These are phyloP conservation scores for Phenganax subtilis DNA, from an alignment of 92 coral and sea anemone species.

Conservation along the genomic window DNA sequence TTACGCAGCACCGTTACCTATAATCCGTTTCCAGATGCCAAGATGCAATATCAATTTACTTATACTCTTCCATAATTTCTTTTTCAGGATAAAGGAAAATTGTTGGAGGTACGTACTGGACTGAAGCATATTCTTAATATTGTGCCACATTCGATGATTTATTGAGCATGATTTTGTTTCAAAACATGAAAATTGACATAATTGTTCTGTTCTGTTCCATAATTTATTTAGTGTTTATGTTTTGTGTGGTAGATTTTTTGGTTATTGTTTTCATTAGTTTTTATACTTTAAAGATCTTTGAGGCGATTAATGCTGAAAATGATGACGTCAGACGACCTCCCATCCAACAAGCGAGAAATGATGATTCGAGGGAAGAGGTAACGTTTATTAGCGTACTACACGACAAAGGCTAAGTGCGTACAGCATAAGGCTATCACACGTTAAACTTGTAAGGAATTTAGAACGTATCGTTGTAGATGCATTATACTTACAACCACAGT, in stretches of 20 bases:
- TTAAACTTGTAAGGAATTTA: no score
- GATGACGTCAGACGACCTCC: conserved; percentile 72
- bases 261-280: neutral
- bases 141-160: neutral
- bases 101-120: conserved; percentile 12
- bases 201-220: no score
- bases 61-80: neutral
- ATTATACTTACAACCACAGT: no score
- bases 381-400: neutral
- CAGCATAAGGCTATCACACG: no score
- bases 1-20: neutral
- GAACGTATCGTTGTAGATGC: no score
- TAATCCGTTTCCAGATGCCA: neutral
- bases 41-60: neutral
- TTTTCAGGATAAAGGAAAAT: conserved; percentile 37
- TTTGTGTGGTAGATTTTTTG: no score
- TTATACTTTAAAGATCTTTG: conserved; percentile 55
- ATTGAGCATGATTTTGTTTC: neutral
- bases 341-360: conserved; percentile 1
- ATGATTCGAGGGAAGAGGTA: conserved; percentile 19
- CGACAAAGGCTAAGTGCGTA: no score
- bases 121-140: neutral
- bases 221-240: no score
- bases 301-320: conserved; percentile 90
- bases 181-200: neutral